These are phyloP conservation scores for Odontomachus brunneus DNA, from an alignment of 1,140 invertebrate genomes.

Conservation along the genomic window DNA sequence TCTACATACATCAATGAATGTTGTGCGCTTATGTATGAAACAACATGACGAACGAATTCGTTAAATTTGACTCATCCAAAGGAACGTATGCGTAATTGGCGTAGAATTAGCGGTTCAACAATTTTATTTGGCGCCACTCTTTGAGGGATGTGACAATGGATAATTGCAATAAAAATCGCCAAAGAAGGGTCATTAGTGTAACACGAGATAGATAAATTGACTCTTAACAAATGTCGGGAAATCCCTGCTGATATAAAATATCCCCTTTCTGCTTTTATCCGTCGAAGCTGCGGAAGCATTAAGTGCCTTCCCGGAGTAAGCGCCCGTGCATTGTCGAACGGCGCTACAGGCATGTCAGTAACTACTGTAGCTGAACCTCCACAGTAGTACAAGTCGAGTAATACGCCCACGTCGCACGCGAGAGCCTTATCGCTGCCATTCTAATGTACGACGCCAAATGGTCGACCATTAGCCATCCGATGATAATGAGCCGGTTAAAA, in stretches of 20 bases:
- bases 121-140: neutral
- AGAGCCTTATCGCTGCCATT: conserved; percentile 49
- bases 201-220: too few relatives aligned
- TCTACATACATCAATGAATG: neutral
- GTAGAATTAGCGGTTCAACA: conserved; percentile 14
- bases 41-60: conserved; percentile 37
- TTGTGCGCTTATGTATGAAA: neutral
- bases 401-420: conserved; percentile 45
- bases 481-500: conserved; percentile 56
- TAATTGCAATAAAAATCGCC: conserved; percentile 20
- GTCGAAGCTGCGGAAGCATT: neutral
- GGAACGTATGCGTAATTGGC: conserved; percentile 2
- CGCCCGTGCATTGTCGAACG: neutral
- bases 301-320: conserved; percentile 1
- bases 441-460: conserved; percentile 47
- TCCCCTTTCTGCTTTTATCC: neutral
- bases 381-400: conserved; percentile 27
- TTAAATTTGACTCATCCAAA: conserved; percentile 38
- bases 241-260: neutral
- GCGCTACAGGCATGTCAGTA: conserved; percentile 11
- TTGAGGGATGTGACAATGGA: neutral
- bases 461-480: conserved; percentile 41
- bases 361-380: conserved; percentile 26
- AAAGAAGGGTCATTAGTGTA: too few relatives aligned
- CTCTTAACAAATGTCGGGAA: too few relatives aligned